Evolutionary conservation across 2,888 invertebrate genomes (phyloP), one percentile per base, ranked within the genome.

Genomic region (Eurois occulta): DNA sequence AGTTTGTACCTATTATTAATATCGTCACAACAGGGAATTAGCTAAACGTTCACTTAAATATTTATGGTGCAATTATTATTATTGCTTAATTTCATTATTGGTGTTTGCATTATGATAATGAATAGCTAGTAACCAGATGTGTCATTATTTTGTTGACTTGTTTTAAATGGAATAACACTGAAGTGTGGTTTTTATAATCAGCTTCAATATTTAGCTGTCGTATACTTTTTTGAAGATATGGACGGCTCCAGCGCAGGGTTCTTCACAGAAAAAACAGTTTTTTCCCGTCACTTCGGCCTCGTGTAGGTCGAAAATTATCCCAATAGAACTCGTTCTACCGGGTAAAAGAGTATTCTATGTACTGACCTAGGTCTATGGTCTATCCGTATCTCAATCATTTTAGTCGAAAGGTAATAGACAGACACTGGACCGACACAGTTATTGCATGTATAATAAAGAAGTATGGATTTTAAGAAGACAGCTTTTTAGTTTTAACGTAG

Each of bases 81-180:
- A 79, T 43, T 35, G 43, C 46, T 46, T 38, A 43, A 55, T 32
- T 80, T 38, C 38, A 73, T 78, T 60, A 78, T 60, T 72, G 3
- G 21, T 43, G 28, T 32, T 78, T 65, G n/a, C 55, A 65, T 72
- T 65, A 38, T 32, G 11, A 16, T 58, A 66, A 77, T 78, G 78
- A 72, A 48, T 72, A 52, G 16, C 28, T 43, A 55, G n/a, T 2
- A 32, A n/a, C 16, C 3, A 38, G 32, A 41, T 71, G 32, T 64
- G 16, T 16, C 46, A 11, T 32, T 60, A 32, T 60, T 68, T 41
- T 71, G 46, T n/a, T n/a, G 21, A 16, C 13, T 18, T 7, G 24
- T 38, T 35, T 62, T 24, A 68, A 66, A 58, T 21, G 28, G 10
- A 46, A 46, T 46, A 6, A 28, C 16, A 10, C 2, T 24, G 35